Evolutionary conservation across 2,888 invertebrate species (phyloP).

Genomic region (Diogma glabrata): DNA sequence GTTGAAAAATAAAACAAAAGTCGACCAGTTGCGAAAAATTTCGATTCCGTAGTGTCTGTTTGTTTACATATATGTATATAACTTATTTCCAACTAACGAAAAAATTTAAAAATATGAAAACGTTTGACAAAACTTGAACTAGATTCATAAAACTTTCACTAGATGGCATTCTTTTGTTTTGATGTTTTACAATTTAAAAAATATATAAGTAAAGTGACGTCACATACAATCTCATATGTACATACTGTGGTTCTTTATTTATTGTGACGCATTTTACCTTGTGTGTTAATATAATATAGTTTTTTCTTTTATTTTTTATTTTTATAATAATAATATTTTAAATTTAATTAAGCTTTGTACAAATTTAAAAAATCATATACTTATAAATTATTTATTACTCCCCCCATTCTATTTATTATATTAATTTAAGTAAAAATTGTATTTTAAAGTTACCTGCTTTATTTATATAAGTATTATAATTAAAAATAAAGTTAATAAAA

Average conservation of each 20-base stretch:
- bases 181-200: not conserved
- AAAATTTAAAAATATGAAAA: not conserved
- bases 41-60: no score
- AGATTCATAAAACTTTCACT: not conserved
- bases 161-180: constrained; percentile 8
- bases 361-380: no score
- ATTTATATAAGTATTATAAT: no score
- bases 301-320: constrained; percentile 7
- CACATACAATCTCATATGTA: constrained; percentile 1
- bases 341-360: no score
- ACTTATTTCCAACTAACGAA: no score
- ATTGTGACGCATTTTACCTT: constrained; percentile 5
- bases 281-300: constrained; percentile 4
- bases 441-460: constrained; percentile 7
- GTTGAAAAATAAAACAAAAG: no score
- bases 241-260: constrained; percentile 6
- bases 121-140: not conserved
- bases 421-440: not conserved
- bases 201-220: not conserved
- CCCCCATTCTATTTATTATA: no score
- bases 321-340: constrained; percentile 4
- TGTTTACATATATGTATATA: no score
- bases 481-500: no score
- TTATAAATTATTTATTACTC: no score
- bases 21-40: no score